Conservation (phyloP, 1,140 invertebrate genomes). For the Eueides isabella region DNA sequence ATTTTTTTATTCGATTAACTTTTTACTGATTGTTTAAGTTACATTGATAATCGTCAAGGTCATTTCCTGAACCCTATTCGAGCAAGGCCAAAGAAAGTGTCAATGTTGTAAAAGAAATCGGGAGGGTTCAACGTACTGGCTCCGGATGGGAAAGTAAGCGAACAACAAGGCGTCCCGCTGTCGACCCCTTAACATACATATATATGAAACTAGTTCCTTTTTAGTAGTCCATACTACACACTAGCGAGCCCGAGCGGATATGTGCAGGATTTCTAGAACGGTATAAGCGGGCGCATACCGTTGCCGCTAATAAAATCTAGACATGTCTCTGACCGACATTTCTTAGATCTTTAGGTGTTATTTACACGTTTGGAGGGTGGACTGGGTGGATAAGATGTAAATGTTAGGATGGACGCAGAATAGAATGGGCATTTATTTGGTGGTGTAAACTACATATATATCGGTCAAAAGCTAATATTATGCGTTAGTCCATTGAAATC, state of each 20-base stretch:
- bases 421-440: slow-evolving; percentile 57
- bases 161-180: slow-evolving; percentile 46
- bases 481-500: slow-evolving; percentile 15
- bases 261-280: slow-evolving; percentile 52
- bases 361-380: slow-evolving; percentile 28
- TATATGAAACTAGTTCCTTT: slow-evolving; percentile 61
- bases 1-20: slow-evolving; percentile 67
- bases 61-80: slow-evolving; percentile 44
- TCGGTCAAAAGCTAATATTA: slow-evolving; percentile 78
- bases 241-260: slow-evolving; percentile 34
- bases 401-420: slow-evolving; percentile 43
- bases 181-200: slow-evolving; percentile 77
- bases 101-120: slow-evolving; percentile 80
- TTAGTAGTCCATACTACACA: slow-evolving; percentile 48
- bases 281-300: slow-evolving; percentile 38
- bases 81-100: slow-evolving; percentile 79
- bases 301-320: slow-evolving; percentile 48
- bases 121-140: slow-evolving; percentile 65
- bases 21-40: slow-evolving; percentile 55
- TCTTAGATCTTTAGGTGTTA: slow-evolving; percentile 6
- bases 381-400: too few relatives aligned
- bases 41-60: slow-evolving; percentile 60
- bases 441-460: slow-evolving; percentile 76
- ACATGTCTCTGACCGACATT: background rate
- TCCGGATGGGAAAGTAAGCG: slow-evolving; percentile 76